phyloP scores from a whole-genome alignment of 2,113 vertebrate species.

The Sorex fumeus region DNA sequence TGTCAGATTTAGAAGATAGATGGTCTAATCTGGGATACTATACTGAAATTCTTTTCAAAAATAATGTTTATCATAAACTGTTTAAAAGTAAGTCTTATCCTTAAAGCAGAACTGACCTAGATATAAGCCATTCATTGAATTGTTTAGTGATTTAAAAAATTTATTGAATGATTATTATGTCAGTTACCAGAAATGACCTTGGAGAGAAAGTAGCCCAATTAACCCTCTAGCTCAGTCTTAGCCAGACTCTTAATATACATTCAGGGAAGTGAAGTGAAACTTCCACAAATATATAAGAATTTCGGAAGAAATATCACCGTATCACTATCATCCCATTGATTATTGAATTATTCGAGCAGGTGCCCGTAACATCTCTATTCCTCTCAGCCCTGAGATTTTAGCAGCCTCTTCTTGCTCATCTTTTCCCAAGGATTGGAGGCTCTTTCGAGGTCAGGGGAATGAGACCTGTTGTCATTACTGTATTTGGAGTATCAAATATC shows the following conservation, averaged over 20 bases:
- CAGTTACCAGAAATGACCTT: background rate
- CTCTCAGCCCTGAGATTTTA: no score
- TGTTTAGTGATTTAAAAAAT: background rate
- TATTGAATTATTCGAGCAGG: no score
- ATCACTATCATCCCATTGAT: no score
- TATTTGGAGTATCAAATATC: no score
- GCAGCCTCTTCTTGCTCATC: no score
- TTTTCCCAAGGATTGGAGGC: no score
- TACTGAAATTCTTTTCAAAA: background rate
- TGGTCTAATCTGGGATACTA: background rate
- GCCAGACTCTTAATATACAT: background rate
- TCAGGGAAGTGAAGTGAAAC: background rate
- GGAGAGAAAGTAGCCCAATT: background rate
- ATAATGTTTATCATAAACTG: background rate
- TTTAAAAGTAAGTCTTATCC: slow-evolving; percentile 1
- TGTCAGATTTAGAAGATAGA: background rate
- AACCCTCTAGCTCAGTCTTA: background rate
- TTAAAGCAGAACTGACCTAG: background rate
- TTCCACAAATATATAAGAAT: background rate
- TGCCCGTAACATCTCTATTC: no score
- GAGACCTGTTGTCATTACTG: no score
- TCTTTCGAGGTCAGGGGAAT: no score
- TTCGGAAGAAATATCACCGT: no score
- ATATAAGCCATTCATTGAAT: background rate
- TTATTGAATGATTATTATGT: background rate